Evolutionary conservation across 35 echinoderm and acorn worm species (phyloP).

Genomic region (Anneissia japonica): DNA sequence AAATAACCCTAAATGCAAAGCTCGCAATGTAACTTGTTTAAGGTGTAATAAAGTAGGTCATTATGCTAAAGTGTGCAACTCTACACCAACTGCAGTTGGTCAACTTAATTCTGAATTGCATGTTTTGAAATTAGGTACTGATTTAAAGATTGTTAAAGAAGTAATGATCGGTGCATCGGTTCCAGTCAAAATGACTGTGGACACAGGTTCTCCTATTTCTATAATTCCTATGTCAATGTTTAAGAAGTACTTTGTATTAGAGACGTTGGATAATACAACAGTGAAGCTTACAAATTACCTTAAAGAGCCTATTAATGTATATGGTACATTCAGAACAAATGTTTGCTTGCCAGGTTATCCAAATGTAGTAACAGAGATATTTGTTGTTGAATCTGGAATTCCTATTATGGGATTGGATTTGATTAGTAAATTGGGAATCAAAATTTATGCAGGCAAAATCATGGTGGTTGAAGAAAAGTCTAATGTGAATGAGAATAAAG

Average conservation of each 20-base stretch:
- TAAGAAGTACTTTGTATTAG: too few species aligned
- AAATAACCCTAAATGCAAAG: background rate
- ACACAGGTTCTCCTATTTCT: background rate
- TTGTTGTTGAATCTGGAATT: constrained; percentile 25
- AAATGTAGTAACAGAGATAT: background rate
- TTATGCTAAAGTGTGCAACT: too few species aligned
- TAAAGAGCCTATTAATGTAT: background rate
- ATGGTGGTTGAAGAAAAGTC: too few species aligned
- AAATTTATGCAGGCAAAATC: background rate
- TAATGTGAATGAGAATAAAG: background rate
- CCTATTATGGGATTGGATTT: constrained; percentile 44
- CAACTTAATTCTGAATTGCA: background rate
- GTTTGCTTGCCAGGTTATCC: background rate
- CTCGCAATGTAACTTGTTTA: constrained; percentile 17
- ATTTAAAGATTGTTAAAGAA: background rate
- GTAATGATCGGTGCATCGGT: background rate
- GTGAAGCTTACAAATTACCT: background rate
- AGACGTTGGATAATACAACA: background rate
- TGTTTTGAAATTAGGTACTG: too few species aligned
- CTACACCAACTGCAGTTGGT: background rate
- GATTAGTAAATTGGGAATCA: constrained; percentile 14
- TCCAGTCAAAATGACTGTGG: background rate
- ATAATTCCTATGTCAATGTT: too few species aligned
- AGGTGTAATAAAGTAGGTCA: constrained; percentile 35
- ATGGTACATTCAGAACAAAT: too few species aligned